A percentile compares a stretch with the other conserved stretches of the same genome.
phyloP scores from a whole-genome alignment of 2,113 vertebrate species.

The Triplophysa siluroides region DNA sequence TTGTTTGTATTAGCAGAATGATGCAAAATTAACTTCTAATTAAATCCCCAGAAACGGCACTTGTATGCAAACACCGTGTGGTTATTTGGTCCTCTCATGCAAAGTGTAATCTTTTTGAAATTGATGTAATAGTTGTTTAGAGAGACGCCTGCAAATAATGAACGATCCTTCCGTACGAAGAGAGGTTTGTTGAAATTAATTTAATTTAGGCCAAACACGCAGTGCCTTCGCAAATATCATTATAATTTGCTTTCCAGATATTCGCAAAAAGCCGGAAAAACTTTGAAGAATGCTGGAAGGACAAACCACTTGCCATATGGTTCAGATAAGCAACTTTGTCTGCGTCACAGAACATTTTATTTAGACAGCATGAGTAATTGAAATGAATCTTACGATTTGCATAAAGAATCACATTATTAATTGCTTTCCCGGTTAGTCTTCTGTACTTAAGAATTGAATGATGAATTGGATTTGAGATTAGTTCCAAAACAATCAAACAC shows the following conservation, averaged over 20 bases:
- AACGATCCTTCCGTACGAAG: conserved; percentile 43
- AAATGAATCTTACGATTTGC: conserved; percentile 45
- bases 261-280: conserved; percentile 28
- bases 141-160: conserved; percentile 47
- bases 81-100: conserved; percentile 48
- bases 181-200: conserved; percentile 56
- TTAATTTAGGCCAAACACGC: conserved; percentile 56
- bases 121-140: conserved; percentile 56
- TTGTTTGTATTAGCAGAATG: conserved; percentile 73
- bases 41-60: conserved; percentile 72
- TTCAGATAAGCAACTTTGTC: conserved; percentile 13
- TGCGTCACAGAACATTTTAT: neutral
- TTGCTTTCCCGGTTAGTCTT: conserved; percentile 11
- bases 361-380: conserved; percentile 38
- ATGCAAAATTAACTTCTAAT: conserved; percentile 75
- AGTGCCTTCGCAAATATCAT: conserved; percentile 45
- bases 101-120: conserved; percentile 56
- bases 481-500: conserved; percentile 2
- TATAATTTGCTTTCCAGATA: conserved; percentile 33
- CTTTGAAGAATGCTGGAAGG: conserved; percentile 16
- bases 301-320: conserved; percentile 38
- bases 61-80: conserved; percentile 64
- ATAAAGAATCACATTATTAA: conserved; percentile 40
- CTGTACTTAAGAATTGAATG: conserved; percentile 10
- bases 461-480: conserved; percentile 19